Base-by-base conservation (phyloP, 2,888 invertebrate genomes). In the Anticlea derivata region DNA sequence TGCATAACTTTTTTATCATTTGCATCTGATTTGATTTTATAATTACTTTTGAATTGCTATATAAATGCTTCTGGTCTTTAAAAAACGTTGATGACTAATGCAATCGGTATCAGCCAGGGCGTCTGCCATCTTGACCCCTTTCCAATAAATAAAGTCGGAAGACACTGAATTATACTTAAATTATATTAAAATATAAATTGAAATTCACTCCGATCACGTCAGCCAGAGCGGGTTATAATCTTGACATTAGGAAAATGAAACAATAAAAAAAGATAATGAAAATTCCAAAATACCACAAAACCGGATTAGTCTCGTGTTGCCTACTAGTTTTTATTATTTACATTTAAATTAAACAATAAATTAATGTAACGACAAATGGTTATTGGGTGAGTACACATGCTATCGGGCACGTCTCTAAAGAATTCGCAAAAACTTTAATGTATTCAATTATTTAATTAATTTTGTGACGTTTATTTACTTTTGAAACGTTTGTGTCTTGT, bases 351-450 rank as follows among this genome's bases (percentile, higher is more conserved):
- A 64, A 54, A 60, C 61, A 63, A 82, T 88, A 87, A 84, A 87
- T 89, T 85, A 82, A 73, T 75, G 71, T 80, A 81, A 80, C 78
- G 86, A 86, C 87, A 86, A 88, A 87, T 88, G 79, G 81, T 79
- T 85, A 83, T 86, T 80, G 66, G 75, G 68, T 73, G 77, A 27
- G 68, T 69, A 70, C 65, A 73, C 65, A 73, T 47, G 63, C 61
- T 70, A 68, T 68, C 61, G 63, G 67, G 72, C 73, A 75, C 65
- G 61, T 64, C 75, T 75, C 70, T 68, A 40, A 56, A 66, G 74
- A 73, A 78, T 83, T 83, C 75, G 83, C 78, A 50, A n/a, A n/a
- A n/a, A 47, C 10, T 27, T 1, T 31, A 53, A 53, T 54, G 6
- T 50, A 38, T 34, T 41, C 46, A 37, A 43, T 12, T 24, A 10